Percentiles rank a stretch among this genome's conserved stretches.
Evolutionary conservation across 2,888 invertebrate genomes (phyloP).

Genomic region (Brenthis hecate): DNA sequence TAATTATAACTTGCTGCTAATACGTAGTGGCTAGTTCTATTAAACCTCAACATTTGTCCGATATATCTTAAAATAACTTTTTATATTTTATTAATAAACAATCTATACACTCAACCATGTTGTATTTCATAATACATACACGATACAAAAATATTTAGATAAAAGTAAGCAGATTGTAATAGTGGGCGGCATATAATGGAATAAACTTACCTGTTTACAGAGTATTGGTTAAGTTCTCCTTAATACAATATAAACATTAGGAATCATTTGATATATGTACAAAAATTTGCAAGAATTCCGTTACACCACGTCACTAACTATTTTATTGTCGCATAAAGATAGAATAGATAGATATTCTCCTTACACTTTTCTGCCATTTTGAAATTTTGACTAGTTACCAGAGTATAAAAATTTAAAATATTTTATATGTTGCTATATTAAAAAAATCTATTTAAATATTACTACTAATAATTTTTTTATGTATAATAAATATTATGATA

Average conservation of each 20-base stretch:
- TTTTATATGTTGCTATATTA: too few relatives aligned
- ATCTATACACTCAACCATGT: conserved; percentile 6
- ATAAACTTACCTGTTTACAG: conserved; percentile 60
- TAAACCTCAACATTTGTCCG: conserved; percentile 37
- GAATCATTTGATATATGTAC: conserved; percentile 20
- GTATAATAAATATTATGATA: too few relatives aligned
- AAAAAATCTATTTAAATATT: too few relatives aligned
- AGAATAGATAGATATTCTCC: conserved; percentile 59
- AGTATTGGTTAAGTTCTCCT: conserved; percentile 45
- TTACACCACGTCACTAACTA: conserved; percentile 72
- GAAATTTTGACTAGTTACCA: conserved; percentile 57
- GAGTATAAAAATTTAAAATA: conserved; percentile 7
- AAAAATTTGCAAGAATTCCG: conserved; percentile 56
- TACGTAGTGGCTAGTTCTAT: conserved; percentile 73
- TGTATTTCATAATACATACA: conserved; percentile 25
- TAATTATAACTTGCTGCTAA: conserved; percentile 64
- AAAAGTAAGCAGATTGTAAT: conserved; percentile 68
- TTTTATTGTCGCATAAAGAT: conserved; percentile 58
- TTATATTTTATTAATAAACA: conserved; percentile 21
- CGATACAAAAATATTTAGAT: conserved; percentile 50
- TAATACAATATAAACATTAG: conserved; percentile 25
- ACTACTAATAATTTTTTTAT: too few relatives aligned
- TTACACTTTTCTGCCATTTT: conserved; percentile 69
- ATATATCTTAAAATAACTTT: neutral
- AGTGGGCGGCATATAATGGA: conserved; percentile 66